Evolutionary conservation across 1,140 invertebrate species (phyloP).

Genomic region (Lordiphosa mommai): DNA sequence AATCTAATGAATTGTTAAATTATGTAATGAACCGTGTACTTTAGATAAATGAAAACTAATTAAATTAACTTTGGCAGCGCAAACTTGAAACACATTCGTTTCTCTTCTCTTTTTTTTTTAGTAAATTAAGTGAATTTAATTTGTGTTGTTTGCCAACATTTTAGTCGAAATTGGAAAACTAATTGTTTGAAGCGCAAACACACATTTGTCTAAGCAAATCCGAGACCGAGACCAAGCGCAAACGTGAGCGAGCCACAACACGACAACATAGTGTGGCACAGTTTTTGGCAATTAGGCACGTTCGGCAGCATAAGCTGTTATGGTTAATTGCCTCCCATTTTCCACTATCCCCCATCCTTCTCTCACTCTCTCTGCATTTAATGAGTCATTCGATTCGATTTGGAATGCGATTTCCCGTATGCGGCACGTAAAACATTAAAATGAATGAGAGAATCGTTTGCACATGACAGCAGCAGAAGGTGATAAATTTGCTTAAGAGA

Average conservation of each 20-base stretch:
- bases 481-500: constrained; percentile 32
- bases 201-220: constrained; percentile 30
- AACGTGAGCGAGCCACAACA: background rate
- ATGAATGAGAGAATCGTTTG: constrained; percentile 48
- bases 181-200: constrained; percentile 40
- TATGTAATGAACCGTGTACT: constrained; percentile 70
- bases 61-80: constrained; percentile 50
- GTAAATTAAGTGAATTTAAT: constrained; percentile 41
- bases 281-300: constrained; percentile 61
- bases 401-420: constrained; percentile 21
- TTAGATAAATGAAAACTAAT: constrained; percentile 71
- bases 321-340: constrained; percentile 44
- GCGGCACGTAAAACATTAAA: constrained; percentile 71
- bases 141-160: constrained; percentile 60
- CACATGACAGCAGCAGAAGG: constrained; percentile 43
- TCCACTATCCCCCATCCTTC: background rate
- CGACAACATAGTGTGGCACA: background rate
- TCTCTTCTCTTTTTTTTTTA: background rate
- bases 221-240: constrained; percentile 2
- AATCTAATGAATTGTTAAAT: constrained; percentile 70
- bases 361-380: constrained; percentile 37
- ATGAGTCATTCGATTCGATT: constrained; percentile 58
- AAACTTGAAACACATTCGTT: constrained; percentile 33
- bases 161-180: constrained; percentile 59
- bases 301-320: constrained; percentile 46